Conservation (phyloP, 2,113 vertebrate species). For the Bucco capensis region DNA sequence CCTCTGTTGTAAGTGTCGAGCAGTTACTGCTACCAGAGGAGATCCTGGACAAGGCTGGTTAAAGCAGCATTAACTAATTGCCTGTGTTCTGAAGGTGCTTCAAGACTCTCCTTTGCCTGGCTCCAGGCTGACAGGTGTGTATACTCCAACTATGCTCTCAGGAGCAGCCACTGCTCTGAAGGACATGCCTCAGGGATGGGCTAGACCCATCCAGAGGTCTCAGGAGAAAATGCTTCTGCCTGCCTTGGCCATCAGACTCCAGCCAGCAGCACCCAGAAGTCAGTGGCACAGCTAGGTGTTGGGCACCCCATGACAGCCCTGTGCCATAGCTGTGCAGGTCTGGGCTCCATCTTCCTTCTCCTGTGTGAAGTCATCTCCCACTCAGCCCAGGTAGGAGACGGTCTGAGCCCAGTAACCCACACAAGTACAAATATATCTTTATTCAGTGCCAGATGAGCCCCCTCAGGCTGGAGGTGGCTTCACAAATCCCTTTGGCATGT, state of each 20-base stretch:
- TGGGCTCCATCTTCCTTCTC: not conserved
- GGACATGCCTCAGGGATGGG: fast-evolving
- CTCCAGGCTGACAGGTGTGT: not conserved
- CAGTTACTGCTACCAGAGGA: not conserved
- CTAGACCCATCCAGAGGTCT: not conserved
- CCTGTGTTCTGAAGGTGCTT: not conserved
- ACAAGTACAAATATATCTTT: not conserved
- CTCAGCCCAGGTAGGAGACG: not conserved
- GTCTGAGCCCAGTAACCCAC: not conserved
- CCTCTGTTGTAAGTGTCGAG: not conserved
- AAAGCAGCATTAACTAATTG: not conserved
- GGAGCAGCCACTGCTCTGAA: not conserved
- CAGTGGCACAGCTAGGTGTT: not conserved
- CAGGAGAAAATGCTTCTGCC: not conserved
- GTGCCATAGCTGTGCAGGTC: not conserved
- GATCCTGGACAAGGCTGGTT: not conserved
- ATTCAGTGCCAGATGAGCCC: not conserved
- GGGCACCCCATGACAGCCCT: fast-evolving
- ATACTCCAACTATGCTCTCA: not conserved
- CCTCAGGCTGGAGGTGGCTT: fast-evolving
- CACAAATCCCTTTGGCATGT: not conserved
- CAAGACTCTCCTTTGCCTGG: not conserved
- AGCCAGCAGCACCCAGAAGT: not conserved
- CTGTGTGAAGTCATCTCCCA: not conserved
- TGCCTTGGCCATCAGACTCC: not conserved